Evolutionary conservation across 92 coral and sea anemone species (phyloP).

Genomic region (Epizoanthus fatuus): DNA sequence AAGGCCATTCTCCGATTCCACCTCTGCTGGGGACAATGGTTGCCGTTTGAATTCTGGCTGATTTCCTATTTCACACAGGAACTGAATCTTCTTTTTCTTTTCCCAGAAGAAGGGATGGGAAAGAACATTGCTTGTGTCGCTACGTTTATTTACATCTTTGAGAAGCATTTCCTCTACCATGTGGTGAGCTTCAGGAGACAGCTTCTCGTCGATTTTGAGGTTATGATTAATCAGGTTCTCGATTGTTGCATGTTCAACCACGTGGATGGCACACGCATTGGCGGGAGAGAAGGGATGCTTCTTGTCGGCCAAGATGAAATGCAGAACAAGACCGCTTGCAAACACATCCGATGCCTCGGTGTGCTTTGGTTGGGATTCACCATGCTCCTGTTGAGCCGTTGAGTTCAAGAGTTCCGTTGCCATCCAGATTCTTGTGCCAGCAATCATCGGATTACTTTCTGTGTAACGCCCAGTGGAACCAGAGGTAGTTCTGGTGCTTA

Average conservation of each 20-base stretch:
- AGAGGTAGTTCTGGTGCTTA: too few relatives aligned
- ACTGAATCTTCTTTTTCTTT: not conserved
- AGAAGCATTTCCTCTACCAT: conserved; percentile 1
- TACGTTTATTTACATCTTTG: not conserved
- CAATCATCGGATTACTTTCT: not conserved
- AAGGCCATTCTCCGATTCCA: not conserved
- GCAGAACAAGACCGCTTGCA: not conserved
- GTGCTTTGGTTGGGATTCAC: too few relatives aligned
- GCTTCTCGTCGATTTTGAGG: not conserved
- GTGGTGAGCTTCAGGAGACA: conserved; percentile 18
- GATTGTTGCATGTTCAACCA: not conserved
- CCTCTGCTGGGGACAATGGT: not conserved
- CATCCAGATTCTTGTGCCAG: conserved; percentile 17
- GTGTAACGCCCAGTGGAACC: not conserved
- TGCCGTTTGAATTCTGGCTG: conserved; percentile 5
- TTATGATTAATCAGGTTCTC: not conserved
- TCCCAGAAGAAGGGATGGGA: conserved; percentile 26
- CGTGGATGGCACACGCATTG: not conserved
- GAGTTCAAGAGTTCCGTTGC: not conserved
- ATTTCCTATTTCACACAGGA: conserved; percentile 1
- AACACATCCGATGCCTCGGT: conserved; percentile 3
- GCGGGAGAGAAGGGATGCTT: conserved; percentile 13
- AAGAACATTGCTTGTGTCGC: not conserved
- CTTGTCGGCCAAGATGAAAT: not conserved
- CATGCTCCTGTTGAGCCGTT: not conserved